Base-by-base conservation (phyloP, 2,888 invertebrate species). In the Linnaemya tessellans region DNA sequence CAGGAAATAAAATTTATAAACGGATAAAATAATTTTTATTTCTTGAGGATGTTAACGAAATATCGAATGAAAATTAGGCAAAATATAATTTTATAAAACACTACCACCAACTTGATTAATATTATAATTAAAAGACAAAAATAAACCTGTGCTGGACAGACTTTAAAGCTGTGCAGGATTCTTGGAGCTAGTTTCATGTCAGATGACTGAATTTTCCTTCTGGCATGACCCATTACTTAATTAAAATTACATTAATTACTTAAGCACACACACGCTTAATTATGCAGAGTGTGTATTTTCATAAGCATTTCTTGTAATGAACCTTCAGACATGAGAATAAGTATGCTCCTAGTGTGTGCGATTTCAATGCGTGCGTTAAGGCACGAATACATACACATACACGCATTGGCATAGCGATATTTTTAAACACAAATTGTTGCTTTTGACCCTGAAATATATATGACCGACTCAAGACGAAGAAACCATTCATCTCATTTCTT, bases 361-460 rank as follows among this genome's bases (percentile, higher is more conserved):
- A 22, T 41, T 41, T 70, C 46, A 8, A 11, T 58, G 46, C 22
- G 54, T 41, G 4, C 10, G 35, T 10, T 20, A 2, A 30, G 25
- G 20, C 51, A n/a, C 0, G 4, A 10, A 30, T 10, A 70, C 41
- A 49, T 15, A 60, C 11, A 41, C n/a, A n/a, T 18, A 51, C 41
- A 74, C 35, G 15, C 11, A 58, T 35, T 70, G 15, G 11, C 18
- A 7, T 49, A 30, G 0, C 15, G 18, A 3, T 8, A 30, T 60
- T 35, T 49, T 22, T 13, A 60, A 67, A 68, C 41, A 58, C 11
- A 78, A 75, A 73, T 84, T 75, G 79, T 79, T 82, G 82, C 77
- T 79, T 62, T 81, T 82, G 79, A 84, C 81, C 71, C 51, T 82
- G 84, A 84, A 73, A 79, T 62, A 62, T 62, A 62, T 41, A 68